A percentile compares a stretch with the other conserved stretches of the same genome.
Conservation (phyloP, 2,797 vertebrate species). For the Petrocephalus schoutedeni region DNA sequence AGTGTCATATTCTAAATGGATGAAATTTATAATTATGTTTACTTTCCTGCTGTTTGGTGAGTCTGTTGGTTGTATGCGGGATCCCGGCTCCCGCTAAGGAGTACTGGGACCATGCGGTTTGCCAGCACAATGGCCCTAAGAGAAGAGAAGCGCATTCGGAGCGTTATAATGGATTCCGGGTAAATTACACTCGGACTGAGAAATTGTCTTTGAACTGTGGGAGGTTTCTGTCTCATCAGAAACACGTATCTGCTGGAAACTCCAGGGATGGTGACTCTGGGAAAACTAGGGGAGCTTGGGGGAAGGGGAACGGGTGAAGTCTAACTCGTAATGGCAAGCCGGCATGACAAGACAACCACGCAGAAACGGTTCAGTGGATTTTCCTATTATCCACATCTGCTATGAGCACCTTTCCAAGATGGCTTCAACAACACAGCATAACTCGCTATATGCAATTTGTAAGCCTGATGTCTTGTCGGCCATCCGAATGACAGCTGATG, state of each 20-base stretch:
- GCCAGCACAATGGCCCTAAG: background rate
- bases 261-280: background rate
- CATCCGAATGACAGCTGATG: constrained; percentile 26
- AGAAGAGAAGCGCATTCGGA: background rate
- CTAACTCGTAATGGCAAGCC: constrained; percentile 23
- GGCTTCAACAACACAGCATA: constrained; percentile 13
- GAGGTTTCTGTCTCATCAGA: constrained; percentile 5
- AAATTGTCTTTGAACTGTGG: constrained; percentile 21
- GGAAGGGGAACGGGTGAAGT: constrained; percentile 7
- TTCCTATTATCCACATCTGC: constrained; percentile 51
- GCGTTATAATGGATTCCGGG: background rate
- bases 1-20: constrained; percentile 10
- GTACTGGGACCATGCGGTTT: background rate
- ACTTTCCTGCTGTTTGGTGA: constrained; percentile 16
- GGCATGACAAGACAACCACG: constrained; percentile 28
- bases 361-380: constrained; percentile 55
- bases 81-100: background rate
- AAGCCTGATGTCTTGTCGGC: constrained; percentile 9
- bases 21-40: constrained; percentile 16
- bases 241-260: constrained; percentile 8
- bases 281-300: background rate
- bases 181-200: background rate
- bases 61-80: background rate
- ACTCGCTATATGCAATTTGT: constrained; percentile 27
- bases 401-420: constrained; percentile 46